Conservation (phyloP, 2,113 vertebrate genomes). For the Varanus salvator region DNA sequence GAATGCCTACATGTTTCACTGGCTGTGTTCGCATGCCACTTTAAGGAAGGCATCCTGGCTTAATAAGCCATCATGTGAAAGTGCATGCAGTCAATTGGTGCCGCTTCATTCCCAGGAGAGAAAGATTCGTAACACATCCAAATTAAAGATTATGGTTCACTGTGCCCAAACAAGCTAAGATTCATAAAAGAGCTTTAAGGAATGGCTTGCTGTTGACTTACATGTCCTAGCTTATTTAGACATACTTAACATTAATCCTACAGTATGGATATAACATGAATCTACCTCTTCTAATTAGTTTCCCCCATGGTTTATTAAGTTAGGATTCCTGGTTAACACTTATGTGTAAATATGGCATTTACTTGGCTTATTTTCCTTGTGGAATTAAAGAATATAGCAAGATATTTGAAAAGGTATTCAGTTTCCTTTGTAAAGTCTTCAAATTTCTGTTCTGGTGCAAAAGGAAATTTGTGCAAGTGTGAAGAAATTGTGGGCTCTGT, state of each 20-base stretch:
- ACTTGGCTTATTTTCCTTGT: background rate
- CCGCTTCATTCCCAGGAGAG: background rate
- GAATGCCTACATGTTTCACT: background rate
- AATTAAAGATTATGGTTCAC: background rate
- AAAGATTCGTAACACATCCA: background rate
- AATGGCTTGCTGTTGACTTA: background rate
- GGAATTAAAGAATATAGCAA: background rate
- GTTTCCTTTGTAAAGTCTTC: constrained; percentile 41
- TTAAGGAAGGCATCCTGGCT: background rate
- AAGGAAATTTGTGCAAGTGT: constrained; percentile 53
- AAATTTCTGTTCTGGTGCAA: constrained; percentile 25
- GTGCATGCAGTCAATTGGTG: background rate
- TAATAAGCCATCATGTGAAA: too few species aligned
- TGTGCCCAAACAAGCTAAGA: background rate
- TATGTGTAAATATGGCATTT: background rate
- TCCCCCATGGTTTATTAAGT: background rate
- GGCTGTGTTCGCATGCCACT: background rate
- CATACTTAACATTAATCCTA: background rate
- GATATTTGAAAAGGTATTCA: background rate
- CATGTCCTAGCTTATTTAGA: background rate
- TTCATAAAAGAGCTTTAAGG: too few species aligned
- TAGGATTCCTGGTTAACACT: background rate
- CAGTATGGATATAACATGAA: background rate
- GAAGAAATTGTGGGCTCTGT: constrained; percentile 58
- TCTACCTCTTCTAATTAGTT: background rate